These are phyloP conservation scores for Venustaconcha ellipsiformis DNA, from an alignment of 1,140 invertebrate genomes.

Conservation along the genomic window DNA sequence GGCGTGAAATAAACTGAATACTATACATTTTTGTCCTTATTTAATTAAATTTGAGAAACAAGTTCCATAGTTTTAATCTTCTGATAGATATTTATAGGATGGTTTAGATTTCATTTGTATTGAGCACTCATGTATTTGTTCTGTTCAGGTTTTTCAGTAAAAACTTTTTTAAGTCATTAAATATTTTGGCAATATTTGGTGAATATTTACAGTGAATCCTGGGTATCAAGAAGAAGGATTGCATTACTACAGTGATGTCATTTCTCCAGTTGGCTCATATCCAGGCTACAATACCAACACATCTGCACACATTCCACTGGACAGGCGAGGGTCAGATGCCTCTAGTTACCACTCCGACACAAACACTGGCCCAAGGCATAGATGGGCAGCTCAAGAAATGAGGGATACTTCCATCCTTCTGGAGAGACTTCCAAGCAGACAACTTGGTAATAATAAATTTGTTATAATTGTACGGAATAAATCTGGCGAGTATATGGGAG, in stretches of 20 bases:
- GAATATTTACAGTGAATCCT: conserved; percentile 36
- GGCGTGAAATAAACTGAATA: too few species aligned
- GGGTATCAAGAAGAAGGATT: conserved; percentile 22
- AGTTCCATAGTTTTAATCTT: too few species aligned
- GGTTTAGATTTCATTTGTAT: too few species aligned
- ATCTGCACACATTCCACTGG: conserved; percentile 14
- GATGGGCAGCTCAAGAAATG: conserved; percentile 36
- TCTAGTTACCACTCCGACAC: neutral
- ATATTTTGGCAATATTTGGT: too few species aligned
- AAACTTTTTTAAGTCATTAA: too few species aligned
- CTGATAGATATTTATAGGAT: too few species aligned
- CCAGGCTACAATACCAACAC: conserved; percentile 14
- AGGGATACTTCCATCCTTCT: conserved; percentile 41
- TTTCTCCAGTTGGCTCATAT: conserved; percentile 9
- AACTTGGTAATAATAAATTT: conserved; percentile 37
- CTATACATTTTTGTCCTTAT: too few species aligned
- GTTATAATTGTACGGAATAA: too few species aligned
- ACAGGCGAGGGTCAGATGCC: conserved; percentile 20
- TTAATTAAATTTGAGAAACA: too few species aligned
- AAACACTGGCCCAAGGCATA: conserved; percentile 4
- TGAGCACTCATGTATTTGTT: too few species aligned
- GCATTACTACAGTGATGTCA: conserved; percentile 9
- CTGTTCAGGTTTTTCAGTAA: too few species aligned
- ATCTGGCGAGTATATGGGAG: too few species aligned
- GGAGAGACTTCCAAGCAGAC: conserved; percentile 48